Conservation (phyloP, 2,113 vertebrate species). For the Phoxinus phoxinus region DNA sequence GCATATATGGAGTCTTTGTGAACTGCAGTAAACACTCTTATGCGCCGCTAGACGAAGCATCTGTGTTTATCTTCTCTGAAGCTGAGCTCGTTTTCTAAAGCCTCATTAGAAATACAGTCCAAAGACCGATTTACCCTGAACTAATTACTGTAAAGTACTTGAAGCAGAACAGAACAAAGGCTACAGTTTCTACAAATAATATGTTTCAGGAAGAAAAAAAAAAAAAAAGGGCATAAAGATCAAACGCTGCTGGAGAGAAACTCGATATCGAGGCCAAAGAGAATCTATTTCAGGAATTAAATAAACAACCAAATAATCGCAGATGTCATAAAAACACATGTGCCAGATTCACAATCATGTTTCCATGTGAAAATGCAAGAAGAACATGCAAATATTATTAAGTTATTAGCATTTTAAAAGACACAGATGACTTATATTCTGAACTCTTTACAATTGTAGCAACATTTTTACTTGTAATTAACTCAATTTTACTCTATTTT, state of each 20-base stretch:
- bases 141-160: conserved; percentile 19
- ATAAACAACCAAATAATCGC: not conserved
- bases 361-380: not conserved
- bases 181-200: not conserved
- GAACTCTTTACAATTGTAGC: too few species aligned
- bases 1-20: not conserved
- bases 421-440: not conserved
- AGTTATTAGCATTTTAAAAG: not conserved
- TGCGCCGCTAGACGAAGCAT: not conserved
- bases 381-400: not conserved
- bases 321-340: not conserved
- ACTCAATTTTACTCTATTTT: too few species aligned
- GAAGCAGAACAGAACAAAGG: not conserved
- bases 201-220: not conserved
- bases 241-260: not conserved
- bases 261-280: not conserved
- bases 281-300: not conserved
- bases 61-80: conserved; percentile 7
- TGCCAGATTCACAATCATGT: not conserved
- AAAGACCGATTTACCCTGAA: conserved; percentile 21
- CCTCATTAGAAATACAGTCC: conserved; percentile 19
- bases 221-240: not conserved
- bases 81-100: conserved; percentile 36
- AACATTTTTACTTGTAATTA: too few species aligned
- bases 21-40: not conserved